Conservation (phyloP, 2,113 vertebrate species). For the Loxodonta africana region DNA sequence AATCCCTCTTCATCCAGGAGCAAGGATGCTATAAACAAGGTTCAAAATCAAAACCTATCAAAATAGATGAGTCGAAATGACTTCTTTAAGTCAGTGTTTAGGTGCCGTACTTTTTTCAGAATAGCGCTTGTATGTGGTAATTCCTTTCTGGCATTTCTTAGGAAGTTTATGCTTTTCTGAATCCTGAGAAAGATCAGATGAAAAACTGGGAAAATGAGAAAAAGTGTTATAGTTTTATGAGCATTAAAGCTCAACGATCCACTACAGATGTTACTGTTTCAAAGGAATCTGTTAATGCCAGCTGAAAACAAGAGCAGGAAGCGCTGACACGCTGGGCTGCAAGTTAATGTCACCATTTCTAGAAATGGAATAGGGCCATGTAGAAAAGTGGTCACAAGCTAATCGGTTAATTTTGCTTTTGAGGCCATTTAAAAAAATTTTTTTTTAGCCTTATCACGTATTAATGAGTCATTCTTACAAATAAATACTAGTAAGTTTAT, state of each 20-base stretch:
- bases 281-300: constrained; percentile 39
- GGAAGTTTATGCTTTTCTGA: constrained; percentile 41
- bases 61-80: background rate
- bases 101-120: background rate
- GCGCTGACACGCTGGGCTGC: background rate
- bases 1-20: background rate
- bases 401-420: constrained; percentile 33
- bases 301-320: constrained; percentile 38
- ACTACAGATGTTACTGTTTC: constrained; percentile 49
- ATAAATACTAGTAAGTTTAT: constrained; percentile 36
- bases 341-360: constrained; percentile 20
- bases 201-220: constrained; percentile 40
- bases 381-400: background rate
- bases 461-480: constrained; percentile 52
- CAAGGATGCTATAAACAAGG: constrained; percentile 24
- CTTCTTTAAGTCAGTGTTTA: constrained; percentile 41
- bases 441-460: constrained; percentile 9
- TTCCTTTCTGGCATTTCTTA: constrained; percentile 42
- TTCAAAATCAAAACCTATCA: constrained; percentile 10
- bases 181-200: constrained; percentile 40
- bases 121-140: constrained; percentile 12
- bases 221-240: constrained; percentile 40
- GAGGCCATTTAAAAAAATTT: background rate
- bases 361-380: background rate
- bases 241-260: constrained; percentile 19